Conservation (phyloP, 2,797 vertebrate species). For the Chlorospingus flavigularis region DNA sequence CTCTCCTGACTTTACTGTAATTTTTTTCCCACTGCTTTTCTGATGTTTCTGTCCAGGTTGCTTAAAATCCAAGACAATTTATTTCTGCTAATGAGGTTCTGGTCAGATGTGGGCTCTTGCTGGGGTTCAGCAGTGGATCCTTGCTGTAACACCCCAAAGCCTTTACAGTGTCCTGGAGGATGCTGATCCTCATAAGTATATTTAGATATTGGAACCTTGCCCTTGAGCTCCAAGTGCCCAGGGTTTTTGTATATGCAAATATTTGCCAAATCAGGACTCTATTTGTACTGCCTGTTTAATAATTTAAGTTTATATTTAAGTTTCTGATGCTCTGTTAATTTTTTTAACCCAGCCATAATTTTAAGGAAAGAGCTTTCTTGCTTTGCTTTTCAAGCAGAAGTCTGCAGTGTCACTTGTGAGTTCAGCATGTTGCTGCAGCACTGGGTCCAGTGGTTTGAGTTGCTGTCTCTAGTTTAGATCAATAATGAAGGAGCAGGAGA, state of each 20-base stretch:
- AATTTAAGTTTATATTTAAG: conserved; percentile 4
- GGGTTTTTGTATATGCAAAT: conserved; percentile 5
- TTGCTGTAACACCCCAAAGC: neutral
- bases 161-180: neutral
- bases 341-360: neutral
- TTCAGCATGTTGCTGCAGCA: neutral
- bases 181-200: neutral
- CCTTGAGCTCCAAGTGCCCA: neutral
- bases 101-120: neutral
- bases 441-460: neutral
- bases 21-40: neutral
- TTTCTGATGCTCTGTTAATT: neutral
- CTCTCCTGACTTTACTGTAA: neutral
- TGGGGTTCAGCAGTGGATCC: neutral
- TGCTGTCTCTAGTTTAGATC: neutral
- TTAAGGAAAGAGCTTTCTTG: neutral
- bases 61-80: neutral
- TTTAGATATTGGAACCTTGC: neutral
- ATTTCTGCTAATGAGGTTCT: neutral
- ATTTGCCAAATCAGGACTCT: neutral
- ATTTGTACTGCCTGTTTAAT: neutral
- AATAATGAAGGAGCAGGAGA: neutral
- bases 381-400: neutral
- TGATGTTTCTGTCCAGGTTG: neutral
- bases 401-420: neutral